phyloP scores from a whole-genome alignment of 2,113 vertebrate genomes.

The Toxotes chatareus region DNA sequence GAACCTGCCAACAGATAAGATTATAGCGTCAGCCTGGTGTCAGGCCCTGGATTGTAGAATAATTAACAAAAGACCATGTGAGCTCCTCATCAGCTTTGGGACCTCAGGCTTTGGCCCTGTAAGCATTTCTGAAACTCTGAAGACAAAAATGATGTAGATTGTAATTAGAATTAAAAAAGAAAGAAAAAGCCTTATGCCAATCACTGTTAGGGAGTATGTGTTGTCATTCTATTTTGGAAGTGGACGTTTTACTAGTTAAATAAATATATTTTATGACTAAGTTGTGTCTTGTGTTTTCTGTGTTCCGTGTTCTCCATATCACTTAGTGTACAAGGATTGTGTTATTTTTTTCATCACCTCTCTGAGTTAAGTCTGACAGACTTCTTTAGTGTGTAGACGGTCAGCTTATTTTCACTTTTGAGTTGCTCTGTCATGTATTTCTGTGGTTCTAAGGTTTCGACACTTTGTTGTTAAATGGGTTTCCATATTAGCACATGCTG shows the following conservation, averaged over 20 bases:
- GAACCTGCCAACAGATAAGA: slow-evolving; percentile 57
- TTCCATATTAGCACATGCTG: not conserved
- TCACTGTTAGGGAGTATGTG: slow-evolving; percentile 48
- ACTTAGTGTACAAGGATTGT: not conserved
- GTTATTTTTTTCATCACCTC: too few relatives aligned
- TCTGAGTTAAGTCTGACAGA: not conserved
- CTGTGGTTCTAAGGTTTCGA: not conserved
- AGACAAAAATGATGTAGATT: slow-evolving; percentile 47
- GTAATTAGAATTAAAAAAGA: slow-evolving; percentile 35
- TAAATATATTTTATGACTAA: slow-evolving; percentile 83
- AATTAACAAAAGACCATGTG: slow-evolving; percentile 7
- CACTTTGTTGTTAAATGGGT: too few relatives aligned
- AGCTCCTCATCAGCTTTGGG: not conserved
- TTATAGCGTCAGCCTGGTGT: slow-evolving; percentile 24
- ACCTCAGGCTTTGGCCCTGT: slow-evolving; percentile 13
- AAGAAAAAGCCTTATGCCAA: slow-evolving; percentile 58
- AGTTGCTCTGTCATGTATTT: not conserved
- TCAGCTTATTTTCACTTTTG: not conserved
- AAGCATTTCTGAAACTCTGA: slow-evolving; percentile 8
- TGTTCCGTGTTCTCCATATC: not conserved
- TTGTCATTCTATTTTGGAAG: slow-evolving; percentile 70
- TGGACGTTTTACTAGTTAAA: slow-evolving; percentile 75
- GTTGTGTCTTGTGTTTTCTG: slow-evolving; percentile 26
- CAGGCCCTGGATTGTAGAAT: slow-evolving; percentile 13
- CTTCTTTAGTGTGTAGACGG: not conserved